Evolutionary conservation across 1,140 invertebrate genomes (phyloP), one percentile per base, ranked within the genome.

Genomic region (Drosophila elegans): DNA sequence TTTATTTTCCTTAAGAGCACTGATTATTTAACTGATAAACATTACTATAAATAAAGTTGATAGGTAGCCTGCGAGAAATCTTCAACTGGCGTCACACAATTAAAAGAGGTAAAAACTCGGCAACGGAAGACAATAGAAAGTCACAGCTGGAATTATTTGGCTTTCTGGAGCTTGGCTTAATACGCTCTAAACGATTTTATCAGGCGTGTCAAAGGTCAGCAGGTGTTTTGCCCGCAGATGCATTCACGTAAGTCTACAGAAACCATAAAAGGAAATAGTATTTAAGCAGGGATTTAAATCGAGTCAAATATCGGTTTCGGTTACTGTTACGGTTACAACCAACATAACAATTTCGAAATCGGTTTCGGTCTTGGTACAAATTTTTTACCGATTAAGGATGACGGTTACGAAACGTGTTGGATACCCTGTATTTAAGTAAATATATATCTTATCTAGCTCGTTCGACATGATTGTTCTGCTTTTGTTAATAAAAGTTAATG

Each of bases 381-480:
- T 21, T 21, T 21, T 21, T 21, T 21, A n/a, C n/a, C n/a, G n/a
- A n/a, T n/a, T n/a, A n/a, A n/a, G n/a, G n/a, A n/a, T n/a, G n/a
- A n/a, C n/a, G n/a, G 16, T 21, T 21, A 21, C 16, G 16, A 21
- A 21, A 21, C 16, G 1, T 0, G 16, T 21, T 21, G 16, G 16
- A 21, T 21, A 0, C 16, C 3, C 6, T 0, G 27, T 7, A 36
- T 2, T 42, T 67, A 45, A n/a, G 72, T 45, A 34, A 34, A 4
- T 51, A 27, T 25, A 4, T 9, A 11, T 7, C 6, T 16, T 2
- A 44, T 1, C 46, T 54, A 93, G 93, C 63, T 88, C 93, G 0
- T 84, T 93, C 9, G 93, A 93, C 78, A 79, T 93, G 11, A 66
- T 93, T 11, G 76, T 93, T 54, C 53, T 93, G 21, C 74, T 93